These are phyloP conservation scores for Cantharis nigra DNA, from an alignment of 2,888 invertebrate species.

Conservation along the genomic window DNA sequence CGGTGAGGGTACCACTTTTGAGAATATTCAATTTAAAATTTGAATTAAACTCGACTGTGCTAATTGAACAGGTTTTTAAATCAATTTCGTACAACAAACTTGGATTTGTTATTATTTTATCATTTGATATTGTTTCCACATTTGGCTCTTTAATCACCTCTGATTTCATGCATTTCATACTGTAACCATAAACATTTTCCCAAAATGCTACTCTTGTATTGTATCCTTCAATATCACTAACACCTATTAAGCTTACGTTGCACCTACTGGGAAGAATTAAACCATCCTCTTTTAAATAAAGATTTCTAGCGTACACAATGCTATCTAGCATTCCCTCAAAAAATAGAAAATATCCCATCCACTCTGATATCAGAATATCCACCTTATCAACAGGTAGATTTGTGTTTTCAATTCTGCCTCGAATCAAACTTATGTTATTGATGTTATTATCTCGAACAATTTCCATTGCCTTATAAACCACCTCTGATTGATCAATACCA, in stretches of 20 bases:
- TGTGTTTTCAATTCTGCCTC: constrained; percentile 86
- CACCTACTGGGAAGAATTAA: constrained; percentile 83
- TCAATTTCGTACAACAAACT: constrained; percentile 73
- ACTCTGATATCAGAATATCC: constrained; percentile 94
- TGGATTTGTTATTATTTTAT: constrained; percentile 69
- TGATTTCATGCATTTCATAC: constrained; percentile 89
- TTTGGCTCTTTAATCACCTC: constrained; percentile 81
- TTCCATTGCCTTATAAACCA: constrained; percentile 94
- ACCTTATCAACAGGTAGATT: constrained; percentile 75
- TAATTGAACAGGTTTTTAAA: constrained; percentile 72
- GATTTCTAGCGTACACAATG: constrained; percentile 85
- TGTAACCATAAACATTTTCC: constrained; percentile 92
- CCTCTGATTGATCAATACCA: constrained; percentile 95
- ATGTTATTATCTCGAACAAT: constrained; percentile 68
- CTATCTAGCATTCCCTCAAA: constrained; percentile 98
- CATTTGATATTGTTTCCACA: constrained; percentile 68
- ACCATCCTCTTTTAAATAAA: constrained; percentile 77
- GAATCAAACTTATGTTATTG: constrained; percentile 75
- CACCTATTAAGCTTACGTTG: constrained; percentile 78
- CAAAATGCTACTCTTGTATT: constrained; percentile 80
- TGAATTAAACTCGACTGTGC: constrained; percentile 73
- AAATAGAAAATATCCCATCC: constrained; percentile 98
- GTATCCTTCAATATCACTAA: constrained; percentile 75
- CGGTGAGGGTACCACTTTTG: constrained; percentile 72
- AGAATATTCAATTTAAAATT: constrained; percentile 69